phyloP scores from a whole-genome alignment of 1,140 invertebrate genomes.

The Drosophila elegans region DNA sequence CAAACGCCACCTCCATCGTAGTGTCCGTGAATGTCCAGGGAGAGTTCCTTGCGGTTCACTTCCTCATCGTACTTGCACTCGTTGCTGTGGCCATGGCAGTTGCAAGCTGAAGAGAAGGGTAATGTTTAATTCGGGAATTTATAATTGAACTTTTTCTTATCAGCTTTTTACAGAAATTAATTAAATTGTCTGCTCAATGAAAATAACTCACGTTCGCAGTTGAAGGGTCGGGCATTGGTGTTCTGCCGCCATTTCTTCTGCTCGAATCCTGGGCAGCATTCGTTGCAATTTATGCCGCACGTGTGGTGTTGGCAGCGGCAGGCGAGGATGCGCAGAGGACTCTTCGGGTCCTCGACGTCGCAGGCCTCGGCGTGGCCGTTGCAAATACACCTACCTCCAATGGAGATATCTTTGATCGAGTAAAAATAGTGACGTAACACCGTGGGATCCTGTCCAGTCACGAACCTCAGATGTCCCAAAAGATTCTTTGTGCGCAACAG shows the following conservation, averaged over 20 bases:
- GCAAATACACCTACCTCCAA: slow-evolving; percentile 99
- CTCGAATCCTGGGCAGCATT: slow-evolving; percentile 96
- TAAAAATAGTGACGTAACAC: slow-evolving; percentile 99
- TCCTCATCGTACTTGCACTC: slow-evolving; percentile 95
- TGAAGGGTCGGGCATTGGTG: slow-evolving; percentile 87
- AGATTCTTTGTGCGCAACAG: slow-evolving; percentile 97
- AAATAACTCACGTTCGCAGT: slow-evolving; percentile 95
- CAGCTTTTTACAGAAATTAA: background rate
- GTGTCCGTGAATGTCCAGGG: slow-evolving; percentile 95
- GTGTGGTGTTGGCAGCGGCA: slow-evolving; percentile 99
- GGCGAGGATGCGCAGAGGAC: slow-evolving; percentile 90
- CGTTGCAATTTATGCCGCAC: slow-evolving; percentile 96
- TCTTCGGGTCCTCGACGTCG: slow-evolving; percentile 93
- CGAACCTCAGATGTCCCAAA: slow-evolving; percentile 97
- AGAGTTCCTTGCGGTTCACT: slow-evolving; percentile 91
- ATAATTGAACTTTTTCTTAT: background rate
- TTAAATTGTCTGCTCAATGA: too few relatives aligned
- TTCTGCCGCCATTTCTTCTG: slow-evolving; percentile 96
- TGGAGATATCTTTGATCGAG: slow-evolving; percentile 99
- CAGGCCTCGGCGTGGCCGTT: slow-evolving; percentile 99
- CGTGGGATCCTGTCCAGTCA: slow-evolving; percentile 96
- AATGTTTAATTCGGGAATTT: background rate
- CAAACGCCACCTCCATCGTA: slow-evolving; percentile 97
- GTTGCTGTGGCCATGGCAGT: slow-evolving; percentile 97
- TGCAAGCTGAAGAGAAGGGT: slow-evolving; percentile 90